phyloP scores from a whole-genome alignment of 2,888 invertebrate species.

The Adela reaumurella region DNA sequence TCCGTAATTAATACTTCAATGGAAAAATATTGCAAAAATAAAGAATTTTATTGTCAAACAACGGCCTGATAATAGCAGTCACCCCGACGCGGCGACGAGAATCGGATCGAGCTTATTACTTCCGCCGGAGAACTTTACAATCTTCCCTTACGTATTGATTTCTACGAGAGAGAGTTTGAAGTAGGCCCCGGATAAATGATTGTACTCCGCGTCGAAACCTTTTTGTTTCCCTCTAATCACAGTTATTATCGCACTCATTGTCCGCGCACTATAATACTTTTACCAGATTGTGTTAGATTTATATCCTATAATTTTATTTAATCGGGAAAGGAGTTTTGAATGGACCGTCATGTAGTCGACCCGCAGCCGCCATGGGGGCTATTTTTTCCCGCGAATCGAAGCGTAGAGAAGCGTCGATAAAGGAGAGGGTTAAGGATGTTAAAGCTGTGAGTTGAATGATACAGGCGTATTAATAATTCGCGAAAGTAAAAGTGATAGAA shows the following conservation, averaged over 20 bases:
- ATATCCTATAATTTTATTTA: constrained; percentile 15
- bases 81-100: neutral
- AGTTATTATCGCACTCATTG: constrained; percentile 24
- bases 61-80: neutral
- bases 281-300: constrained; percentile 19
- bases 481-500: too few species aligned
- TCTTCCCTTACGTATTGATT: neutral
- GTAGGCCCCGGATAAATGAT: too few species aligned
- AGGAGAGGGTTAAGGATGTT: too few species aligned
- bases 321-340: neutral
- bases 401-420: too few species aligned
- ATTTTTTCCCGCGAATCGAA: neutral
- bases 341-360: neutral
- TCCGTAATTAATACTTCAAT: neutral
- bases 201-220: neutral
- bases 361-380: neutral
- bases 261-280: constrained; percentile 11
- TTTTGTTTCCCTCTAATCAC: constrained; percentile 15
- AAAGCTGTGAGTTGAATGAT: too few species aligned
- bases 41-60: neutral
- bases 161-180: neutral
- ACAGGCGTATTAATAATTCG: too few species aligned
- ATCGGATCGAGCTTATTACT: neutral
- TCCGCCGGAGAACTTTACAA: neutral
- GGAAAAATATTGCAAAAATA: neutral